Evolutionary conservation across 2,113 vertebrate genomes (phyloP).

Genomic region (Lamprotornis superbus): DNA sequence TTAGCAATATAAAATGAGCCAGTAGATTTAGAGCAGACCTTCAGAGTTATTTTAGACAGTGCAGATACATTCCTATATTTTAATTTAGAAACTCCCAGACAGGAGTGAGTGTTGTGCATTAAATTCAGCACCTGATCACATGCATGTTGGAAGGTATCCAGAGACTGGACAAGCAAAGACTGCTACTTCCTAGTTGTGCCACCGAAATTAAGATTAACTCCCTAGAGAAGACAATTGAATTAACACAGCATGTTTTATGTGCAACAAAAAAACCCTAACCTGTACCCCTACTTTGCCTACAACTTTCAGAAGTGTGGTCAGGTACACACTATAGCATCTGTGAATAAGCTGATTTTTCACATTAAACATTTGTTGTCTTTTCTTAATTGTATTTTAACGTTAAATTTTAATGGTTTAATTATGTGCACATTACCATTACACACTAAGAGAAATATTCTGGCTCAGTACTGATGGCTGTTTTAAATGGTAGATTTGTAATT

Average conservation of each 20-base stretch:
- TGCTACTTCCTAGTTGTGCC: slow-evolving; percentile 72
- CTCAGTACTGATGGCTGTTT: neutral
- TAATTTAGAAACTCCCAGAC: slow-evolving; percentile 65
- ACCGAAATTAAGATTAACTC: slow-evolving; percentile 75
- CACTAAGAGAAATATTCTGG: slow-evolving; percentile 15
- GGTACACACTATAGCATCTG: neutral
- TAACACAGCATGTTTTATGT: slow-evolving; percentile 69
- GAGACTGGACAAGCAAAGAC: slow-evolving; percentile 60
- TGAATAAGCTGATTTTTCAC: slow-evolving; percentile 35
- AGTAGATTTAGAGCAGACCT: neutral
- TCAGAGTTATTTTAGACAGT: slow-evolving; percentile 24
- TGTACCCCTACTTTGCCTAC: slow-evolving; percentile 41
- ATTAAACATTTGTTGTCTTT: slow-evolving; percentile 38
- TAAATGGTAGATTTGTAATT: slow-evolving; percentile 38
- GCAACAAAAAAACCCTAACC: slow-evolving; percentile 65
- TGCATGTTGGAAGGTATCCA: slow-evolving; percentile 70
- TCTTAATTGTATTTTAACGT: slow-evolving; percentile 28
- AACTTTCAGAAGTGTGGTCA: slow-evolving; percentile 37
- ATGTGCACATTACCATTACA: neutral
- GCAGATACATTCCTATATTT: slow-evolving; percentile 54
- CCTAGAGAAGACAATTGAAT: slow-evolving; percentile 76
- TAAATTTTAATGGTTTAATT: slow-evolving; percentile 51
- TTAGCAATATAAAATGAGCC: neutral
- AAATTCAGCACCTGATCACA: slow-evolving; percentile 69
- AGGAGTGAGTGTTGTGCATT: slow-evolving; percentile 60